Percentiles rank a stretch among this genome's conserved stretches.
Evolutionary conservation across 1,140 invertebrate species (phyloP).

Genomic region (Lepidurus arcticus): DNA sequence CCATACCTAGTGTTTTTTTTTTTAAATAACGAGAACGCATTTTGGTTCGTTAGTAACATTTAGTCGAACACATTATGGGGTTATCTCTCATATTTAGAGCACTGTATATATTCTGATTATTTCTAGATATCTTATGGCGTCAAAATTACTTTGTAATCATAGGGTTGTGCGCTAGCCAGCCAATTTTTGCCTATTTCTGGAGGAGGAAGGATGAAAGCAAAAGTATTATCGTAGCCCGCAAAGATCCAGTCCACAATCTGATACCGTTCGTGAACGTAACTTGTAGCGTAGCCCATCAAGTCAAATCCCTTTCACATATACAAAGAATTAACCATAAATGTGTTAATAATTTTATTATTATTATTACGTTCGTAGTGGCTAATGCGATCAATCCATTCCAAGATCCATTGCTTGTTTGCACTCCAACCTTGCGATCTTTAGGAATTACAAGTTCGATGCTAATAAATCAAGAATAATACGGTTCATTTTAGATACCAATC

Average conservation of each 20-base stretch:
- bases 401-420: background rate
- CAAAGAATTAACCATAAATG: background rate
- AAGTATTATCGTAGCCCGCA: slow-evolving; percentile 1
- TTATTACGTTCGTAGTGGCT: background rate
- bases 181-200: background rate
- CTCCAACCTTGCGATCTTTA: background rate
- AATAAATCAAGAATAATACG: background rate
- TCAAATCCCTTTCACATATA: background rate
- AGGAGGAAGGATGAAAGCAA: background rate
- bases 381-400: background rate
- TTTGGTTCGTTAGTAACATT: too few species aligned
- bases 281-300: background rate
- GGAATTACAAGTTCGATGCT: background rate
- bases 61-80: too few species aligned
- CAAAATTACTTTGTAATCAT: background rate
- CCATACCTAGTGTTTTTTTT: background rate
- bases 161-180: background rate
- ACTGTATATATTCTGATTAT: too few species aligned
- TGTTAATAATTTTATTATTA: background rate
- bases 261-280: background rate
- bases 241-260: background rate
- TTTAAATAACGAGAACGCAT: too few species aligned
- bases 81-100: too few species aligned
- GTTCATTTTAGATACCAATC: background rate
- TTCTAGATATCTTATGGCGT: too few species aligned